These are phyloP conservation scores for Pelmatolapia mariae DNA, from an alignment of 2,113 vertebrate genomes.

Conservation along the genomic window DNA sequence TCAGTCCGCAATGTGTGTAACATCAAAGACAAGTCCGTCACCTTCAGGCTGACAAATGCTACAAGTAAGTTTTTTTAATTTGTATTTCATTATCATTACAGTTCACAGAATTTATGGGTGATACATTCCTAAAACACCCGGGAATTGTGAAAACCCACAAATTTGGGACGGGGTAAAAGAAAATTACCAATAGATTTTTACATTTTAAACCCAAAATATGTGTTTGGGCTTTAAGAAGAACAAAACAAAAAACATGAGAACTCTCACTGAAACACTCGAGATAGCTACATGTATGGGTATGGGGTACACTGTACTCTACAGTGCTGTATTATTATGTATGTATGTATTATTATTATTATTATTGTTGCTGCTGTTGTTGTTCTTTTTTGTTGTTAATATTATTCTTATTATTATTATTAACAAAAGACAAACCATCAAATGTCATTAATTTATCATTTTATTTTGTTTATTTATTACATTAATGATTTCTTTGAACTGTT, in stretches of 20 bases:
- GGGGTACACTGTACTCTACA: too few species aligned
- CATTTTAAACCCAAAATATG: neutral
- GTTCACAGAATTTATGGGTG: neutral
- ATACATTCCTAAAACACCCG: neutral
- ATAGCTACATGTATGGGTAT: too few species aligned
- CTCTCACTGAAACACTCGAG: too few species aligned
- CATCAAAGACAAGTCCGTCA: slow-evolving; percentile 89
- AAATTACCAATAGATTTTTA: neutral
- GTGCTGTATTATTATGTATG: neutral
- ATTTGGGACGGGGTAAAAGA: neutral
- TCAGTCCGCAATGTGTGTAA: slow-evolving; percentile 94
- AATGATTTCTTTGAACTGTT: neutral
- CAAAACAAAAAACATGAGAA: neutral
- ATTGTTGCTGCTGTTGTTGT: too few species aligned
- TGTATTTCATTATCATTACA: neutral
- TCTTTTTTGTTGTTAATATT: neutral
- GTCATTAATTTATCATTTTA: neutral
- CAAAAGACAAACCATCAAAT: neutral
- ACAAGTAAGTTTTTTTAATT: slow-evolving; percentile 77
- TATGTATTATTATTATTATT: neutral
- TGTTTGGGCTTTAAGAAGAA: neutral
- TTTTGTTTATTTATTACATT: too few species aligned
- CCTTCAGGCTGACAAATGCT: slow-evolving; percentile 90
- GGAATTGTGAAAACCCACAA: neutral
- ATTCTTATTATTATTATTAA: neutral